Percentiles rank a stretch among this genome's conserved stretches.
Conservation (phyloP, 2,797 vertebrate species). For the Crax fasciolata region DNA sequence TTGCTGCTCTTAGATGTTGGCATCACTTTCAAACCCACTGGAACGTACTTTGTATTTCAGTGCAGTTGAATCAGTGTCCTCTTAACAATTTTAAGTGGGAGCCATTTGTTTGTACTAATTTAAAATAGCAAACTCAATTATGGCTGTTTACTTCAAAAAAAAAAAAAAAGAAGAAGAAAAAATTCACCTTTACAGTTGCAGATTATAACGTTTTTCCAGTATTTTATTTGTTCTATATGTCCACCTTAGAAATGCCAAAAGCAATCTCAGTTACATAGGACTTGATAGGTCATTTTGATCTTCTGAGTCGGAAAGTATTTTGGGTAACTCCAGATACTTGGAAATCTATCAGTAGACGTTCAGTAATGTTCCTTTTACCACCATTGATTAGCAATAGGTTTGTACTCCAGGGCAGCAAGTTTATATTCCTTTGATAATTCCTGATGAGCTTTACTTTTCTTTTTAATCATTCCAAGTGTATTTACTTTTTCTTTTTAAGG, state of each 20-base stretch:
- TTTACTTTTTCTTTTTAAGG: neutral
- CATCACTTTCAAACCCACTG: neutral
- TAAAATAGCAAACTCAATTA: neutral
- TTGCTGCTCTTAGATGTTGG: conserved; percentile 19
- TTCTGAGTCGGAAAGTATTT: neutral
- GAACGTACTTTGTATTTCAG: neutral
- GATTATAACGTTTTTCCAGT: neutral
- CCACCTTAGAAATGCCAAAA: neutral
- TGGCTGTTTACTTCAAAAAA: neutral
- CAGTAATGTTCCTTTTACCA: neutral
- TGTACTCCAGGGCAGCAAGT: neutral
- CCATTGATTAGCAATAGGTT: neutral
- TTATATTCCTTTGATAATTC: neutral
- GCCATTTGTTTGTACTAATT: neutral
- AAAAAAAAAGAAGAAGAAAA: neutral
- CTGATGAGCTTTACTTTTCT: neutral
- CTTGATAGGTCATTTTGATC: neutral
- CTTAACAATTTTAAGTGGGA: neutral
- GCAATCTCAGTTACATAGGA: too few species aligned
- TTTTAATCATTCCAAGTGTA: neutral
- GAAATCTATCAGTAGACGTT: neutral
- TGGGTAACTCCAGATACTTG: neutral
- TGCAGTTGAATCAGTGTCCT: neutral
- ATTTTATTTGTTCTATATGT: neutral
- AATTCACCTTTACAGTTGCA: neutral